These are phyloP conservation scores for Notodonta ziczac DNA, from an alignment of 2,888 invertebrate species.

Conservation along the genomic window DNA sequence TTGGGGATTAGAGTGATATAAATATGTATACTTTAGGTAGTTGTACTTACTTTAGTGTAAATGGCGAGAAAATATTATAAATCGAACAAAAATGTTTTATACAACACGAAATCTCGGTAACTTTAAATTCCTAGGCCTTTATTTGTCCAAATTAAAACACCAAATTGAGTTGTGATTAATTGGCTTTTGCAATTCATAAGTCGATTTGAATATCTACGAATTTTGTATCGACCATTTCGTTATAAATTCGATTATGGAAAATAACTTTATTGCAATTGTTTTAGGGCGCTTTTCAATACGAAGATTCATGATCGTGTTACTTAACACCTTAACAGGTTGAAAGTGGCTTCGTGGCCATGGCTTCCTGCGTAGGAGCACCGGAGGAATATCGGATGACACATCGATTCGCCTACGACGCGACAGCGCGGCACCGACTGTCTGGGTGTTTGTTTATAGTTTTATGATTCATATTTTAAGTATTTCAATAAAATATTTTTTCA, in stretches of 20 bases:
- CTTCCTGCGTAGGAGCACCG: neutral
- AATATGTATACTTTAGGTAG: too few relatives aligned
- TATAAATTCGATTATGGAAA: slow-evolving; percentile 20
- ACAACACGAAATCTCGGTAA: too few relatives aligned
- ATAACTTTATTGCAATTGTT: slow-evolving; percentile 19
- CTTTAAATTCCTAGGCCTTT: neutral
- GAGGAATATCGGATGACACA: neutral
- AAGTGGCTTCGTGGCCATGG: neutral
- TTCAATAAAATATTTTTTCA: neutral
- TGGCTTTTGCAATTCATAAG: slow-evolving; percentile 41
- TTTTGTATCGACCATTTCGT: slow-evolving; percentile 25
- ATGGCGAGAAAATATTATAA: too few relatives aligned
- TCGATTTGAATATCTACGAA: slow-evolving; percentile 35
- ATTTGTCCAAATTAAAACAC: slow-evolving; percentile 21
- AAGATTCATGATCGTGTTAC: neutral
- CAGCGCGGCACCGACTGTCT: neutral
- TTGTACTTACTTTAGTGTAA: too few relatives aligned
- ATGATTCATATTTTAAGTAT: neutral
- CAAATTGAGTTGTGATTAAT: slow-evolving; percentile 42
- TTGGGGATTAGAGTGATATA: slow-evolving; percentile 8
- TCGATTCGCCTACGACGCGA: neutral
- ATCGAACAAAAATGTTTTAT: too few relatives aligned
- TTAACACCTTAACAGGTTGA: neutral
- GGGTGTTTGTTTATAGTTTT: neutral
- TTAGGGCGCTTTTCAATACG: neutral